phyloP scores from a whole-genome alignment of 2,888 invertebrate species.

The Mythimna vitellina region DNA sequence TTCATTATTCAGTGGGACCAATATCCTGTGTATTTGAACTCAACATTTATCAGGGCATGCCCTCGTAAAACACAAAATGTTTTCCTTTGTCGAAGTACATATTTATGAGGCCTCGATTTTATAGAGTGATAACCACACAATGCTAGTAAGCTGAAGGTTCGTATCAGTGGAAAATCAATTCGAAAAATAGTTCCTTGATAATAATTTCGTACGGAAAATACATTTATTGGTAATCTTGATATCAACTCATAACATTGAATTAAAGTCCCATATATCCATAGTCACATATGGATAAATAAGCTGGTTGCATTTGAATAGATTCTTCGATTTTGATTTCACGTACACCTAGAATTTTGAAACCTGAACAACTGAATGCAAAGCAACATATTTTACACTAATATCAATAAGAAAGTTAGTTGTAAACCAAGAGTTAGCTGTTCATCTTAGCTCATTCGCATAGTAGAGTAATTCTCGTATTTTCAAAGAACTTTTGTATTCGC shows the following conservation, averaged over 20 bases:
- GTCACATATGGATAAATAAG: no score
- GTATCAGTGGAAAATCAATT: conserved; percentile 18
- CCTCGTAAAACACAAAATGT: conserved; percentile 41
- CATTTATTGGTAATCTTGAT: not conserved
- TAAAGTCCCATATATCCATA: no score
- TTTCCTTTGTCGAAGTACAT: conserved; percentile 36
- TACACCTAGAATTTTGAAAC: not conserved
- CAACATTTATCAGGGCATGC: conserved; percentile 35
- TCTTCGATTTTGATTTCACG: not conserved
- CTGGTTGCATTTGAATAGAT: no score
- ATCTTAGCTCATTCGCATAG: no score
- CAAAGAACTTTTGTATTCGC: no score
- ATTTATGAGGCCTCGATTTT: conserved; percentile 27
- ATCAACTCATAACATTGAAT: not conserved
- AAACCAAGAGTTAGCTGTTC: no score
- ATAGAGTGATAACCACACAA: conserved; percentile 36
- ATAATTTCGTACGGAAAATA: not conserved
- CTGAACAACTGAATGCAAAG: not conserved
- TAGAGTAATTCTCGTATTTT: no score
- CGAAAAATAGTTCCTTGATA: conserved; percentile 5
- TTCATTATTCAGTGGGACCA: conserved; percentile 47
- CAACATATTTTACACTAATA: not conserved
- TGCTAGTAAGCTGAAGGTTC: conserved; percentile 2
- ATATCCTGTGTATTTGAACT: conserved; percentile 45
- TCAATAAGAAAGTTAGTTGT: not conserved